Conservation (phyloP, 1,140 invertebrate genomes). For the Marisa cornuarietis region DNA sequence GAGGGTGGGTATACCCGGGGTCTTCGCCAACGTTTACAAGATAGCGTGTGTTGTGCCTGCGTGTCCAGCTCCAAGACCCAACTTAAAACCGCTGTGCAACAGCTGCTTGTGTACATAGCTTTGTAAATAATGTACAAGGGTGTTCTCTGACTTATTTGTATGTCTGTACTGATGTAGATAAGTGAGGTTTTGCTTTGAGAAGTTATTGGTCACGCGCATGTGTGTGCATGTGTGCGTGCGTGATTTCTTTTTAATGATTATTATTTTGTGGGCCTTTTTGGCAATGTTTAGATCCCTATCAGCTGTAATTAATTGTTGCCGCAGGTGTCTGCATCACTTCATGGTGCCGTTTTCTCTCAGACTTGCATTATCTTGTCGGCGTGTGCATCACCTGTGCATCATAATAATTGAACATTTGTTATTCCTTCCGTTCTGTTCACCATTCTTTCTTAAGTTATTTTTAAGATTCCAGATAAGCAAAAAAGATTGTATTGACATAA, state of each 20-base stretch:
- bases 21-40: too few species aligned
- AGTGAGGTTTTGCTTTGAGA: too few species aligned
- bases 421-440: background rate
- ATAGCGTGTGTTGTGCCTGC: too few species aligned
- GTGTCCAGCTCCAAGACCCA: too few species aligned
- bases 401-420: slow-evolving; percentile 8
- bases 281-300: background rate
- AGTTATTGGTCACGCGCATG: background rate
- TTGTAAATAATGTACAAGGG: too few species aligned
- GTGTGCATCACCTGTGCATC: background rate
- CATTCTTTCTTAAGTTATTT: slow-evolving; percentile 12
- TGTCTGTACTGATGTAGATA: too few species aligned
- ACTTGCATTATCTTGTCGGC: background rate
- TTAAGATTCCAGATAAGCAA: slow-evolving; percentile 14
- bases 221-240: background rate
- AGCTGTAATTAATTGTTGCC: background rate
- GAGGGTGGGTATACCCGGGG: too few species aligned
- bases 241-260: background rate
- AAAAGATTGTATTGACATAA: slow-evolving; percentile 21
- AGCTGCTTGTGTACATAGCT: too few species aligned
- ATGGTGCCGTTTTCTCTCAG: background rate
- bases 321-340: background rate
- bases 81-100: too few species aligned
- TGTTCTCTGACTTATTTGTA: too few species aligned
- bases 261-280: background rate